Percentiles rank a stretch among this genome's conserved stretches.
phyloP scores from a whole-genome alignment of 2,888 invertebrate species.

The Conus canariensis region DNA sequence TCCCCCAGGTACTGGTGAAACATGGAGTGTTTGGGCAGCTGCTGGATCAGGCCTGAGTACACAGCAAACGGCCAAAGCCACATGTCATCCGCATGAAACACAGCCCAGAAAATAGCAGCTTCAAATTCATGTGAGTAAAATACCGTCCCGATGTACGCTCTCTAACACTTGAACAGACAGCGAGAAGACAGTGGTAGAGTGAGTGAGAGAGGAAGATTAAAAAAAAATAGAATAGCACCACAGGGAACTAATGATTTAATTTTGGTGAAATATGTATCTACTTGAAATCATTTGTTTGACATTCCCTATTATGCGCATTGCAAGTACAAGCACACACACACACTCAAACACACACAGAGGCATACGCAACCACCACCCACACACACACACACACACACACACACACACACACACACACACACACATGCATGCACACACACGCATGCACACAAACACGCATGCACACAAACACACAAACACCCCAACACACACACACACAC shows the following conservation, averaged over 20 bases:
- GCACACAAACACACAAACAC: not conserved
- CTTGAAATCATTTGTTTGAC: no score
- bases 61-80: not conserved
- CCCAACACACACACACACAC: not conserved
- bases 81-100: not conserved
- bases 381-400: not conserved
- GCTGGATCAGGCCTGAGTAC: conserved; percentile 77
- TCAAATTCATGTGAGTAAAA: no score
- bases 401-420: not conserved
- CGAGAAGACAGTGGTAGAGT: no score
- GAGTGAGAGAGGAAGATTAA: no score
- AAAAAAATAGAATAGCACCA: no score
- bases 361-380: not conserved
- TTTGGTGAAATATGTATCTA: no score
- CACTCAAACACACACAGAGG: not conserved
- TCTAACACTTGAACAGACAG: not conserved
- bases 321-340: not conserved
- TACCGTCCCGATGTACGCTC: not conserved
- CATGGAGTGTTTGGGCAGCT: conserved; percentile 69
- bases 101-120: no score
- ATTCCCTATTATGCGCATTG: not conserved
- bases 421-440: not conserved
- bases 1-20: conserved; percentile 71
- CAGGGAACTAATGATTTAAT: no score
- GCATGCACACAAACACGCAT: not conserved